These are phyloP conservation scores for Penelope pileata DNA, from an alignment of 2,113 vertebrate genomes.

Conservation along the genomic window DNA sequence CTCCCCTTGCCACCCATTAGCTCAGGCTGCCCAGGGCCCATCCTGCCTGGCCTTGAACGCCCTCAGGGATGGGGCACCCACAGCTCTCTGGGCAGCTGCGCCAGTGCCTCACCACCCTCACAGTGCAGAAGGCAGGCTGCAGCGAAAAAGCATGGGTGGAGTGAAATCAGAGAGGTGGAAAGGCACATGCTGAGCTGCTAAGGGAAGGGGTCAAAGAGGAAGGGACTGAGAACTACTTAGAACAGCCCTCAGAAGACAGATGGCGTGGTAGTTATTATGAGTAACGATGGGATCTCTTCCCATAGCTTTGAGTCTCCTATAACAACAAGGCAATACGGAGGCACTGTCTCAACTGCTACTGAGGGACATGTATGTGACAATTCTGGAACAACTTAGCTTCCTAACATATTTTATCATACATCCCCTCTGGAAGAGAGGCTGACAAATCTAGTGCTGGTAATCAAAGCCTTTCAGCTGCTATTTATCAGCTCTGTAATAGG, in stretches of 20 bases:
- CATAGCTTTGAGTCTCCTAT: background rate
- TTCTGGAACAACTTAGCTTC: background rate
- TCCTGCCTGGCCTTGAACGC: background rate
- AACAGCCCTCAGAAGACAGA: background rate
- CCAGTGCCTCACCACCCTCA: background rate
- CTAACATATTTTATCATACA: background rate
- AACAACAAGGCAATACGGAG: background rate
- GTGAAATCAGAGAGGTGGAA: background rate
- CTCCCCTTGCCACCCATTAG: no score
- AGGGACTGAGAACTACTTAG: accelerated
- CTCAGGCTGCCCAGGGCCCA: background rate
- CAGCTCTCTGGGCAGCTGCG: background rate
- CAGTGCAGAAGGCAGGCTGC: background rate
- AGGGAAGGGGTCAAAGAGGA: background rate
- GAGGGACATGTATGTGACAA: accelerated
- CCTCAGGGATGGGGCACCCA: background rate
- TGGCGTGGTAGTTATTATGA: background rate
- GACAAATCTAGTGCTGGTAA: background rate
- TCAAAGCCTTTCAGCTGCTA: background rate
- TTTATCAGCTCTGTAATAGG: background rate
- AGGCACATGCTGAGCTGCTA: background rate
- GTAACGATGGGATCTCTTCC: background rate
- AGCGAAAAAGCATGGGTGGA: background rate
- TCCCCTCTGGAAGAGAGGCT: background rate
- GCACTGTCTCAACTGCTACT: background rate